Percentiles rank a stretch among this genome's conserved stretches.
Evolutionary conservation across 2,888 invertebrate genomes (phyloP).

Genomic region (Entomobrya proxima): DNA sequence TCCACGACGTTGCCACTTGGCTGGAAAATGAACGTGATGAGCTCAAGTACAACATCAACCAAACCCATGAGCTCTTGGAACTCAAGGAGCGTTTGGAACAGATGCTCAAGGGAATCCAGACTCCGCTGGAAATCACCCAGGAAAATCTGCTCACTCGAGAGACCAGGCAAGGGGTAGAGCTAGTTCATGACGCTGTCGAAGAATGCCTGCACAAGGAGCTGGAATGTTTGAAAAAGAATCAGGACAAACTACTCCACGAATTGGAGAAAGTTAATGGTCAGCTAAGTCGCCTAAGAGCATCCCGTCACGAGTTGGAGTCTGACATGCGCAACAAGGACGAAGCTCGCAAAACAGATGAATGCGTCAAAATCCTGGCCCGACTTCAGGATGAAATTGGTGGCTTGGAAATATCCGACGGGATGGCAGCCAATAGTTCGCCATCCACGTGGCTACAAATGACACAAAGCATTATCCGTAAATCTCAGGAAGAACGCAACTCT

Average conservation of each 20-base stretch:
- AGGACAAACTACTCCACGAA: constrained; percentile 69
- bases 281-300: constrained; percentile 69
- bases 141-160: constrained; percentile 95
- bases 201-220: constrained; percentile 88
- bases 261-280: constrained; percentile 68
- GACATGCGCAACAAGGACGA: constrained; percentile 74
- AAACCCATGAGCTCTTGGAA: constrained; percentile 72
- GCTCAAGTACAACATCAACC: constrained; percentile 72
- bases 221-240: constrained; percentile 69
- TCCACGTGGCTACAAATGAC: constrained; percentile 90
- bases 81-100: constrained; percentile 72
- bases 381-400: constrained; percentile 71
- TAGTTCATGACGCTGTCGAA: constrained; percentile 94
- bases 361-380: constrained; percentile 69
- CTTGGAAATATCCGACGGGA: constrained; percentile 46
- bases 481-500: constrained; percentile 90
- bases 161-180: constrained; percentile 90
- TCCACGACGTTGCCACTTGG: constrained; percentile 72
- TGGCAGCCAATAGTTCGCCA: constrained; percentile 82
- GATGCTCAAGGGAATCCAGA: constrained; percentile 83
- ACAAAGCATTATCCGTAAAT: constrained; percentile 85
- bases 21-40: constrained; percentile 70
- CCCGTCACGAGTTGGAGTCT: constrained; percentile 73
- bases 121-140: constrained; percentile 93
- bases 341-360: constrained; percentile 73